Percentiles rank a stretch among this genome's conserved stretches.
These are phyloP conservation scores for Bufo bufo DNA, from an alignment of 2,113 vertebrate genomes.

Conservation along the genomic window DNA sequence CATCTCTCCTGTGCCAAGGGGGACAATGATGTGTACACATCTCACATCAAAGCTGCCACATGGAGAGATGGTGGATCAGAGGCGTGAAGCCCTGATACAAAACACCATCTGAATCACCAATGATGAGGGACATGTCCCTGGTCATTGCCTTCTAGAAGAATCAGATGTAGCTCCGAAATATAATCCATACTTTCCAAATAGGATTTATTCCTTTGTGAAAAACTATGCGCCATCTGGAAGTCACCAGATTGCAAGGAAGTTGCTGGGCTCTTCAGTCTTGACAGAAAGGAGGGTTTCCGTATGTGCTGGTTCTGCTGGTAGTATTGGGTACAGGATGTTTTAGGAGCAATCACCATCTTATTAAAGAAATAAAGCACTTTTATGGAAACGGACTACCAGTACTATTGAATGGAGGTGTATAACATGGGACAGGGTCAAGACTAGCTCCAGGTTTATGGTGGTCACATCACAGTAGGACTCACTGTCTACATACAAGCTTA, in stretches of 20 bases:
- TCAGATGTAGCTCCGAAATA: neutral
- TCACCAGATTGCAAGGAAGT: conserved; percentile 16
- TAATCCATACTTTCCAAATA: neutral
- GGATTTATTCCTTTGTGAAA: neutral
- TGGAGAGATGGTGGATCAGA: neutral
- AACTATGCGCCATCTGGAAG: conserved; percentile 12
- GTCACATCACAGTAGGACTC: neutral
- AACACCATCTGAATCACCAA: neutral
- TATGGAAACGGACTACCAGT: no score
- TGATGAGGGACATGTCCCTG: no score
- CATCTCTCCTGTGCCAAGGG: neutral
- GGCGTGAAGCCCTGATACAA: neutral
- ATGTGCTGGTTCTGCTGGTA: neutral
- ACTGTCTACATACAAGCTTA: neutral
- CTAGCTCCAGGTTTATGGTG: no score
- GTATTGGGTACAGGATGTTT: neutral
- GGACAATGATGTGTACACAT: neutral
- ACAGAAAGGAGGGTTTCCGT: neutral
- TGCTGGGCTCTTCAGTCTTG: neutral
- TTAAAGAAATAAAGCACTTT: neutral
- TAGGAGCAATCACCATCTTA: neutral
- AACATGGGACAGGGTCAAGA: neutral
- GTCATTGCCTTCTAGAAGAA: neutral
- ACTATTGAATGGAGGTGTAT: neutral
- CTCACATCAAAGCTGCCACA: neutral